These are phyloP conservation scores for Campylomormyrus tamandua DNA, from an alignment of 2,113 vertebrate genomes.

Conservation along the genomic window DNA sequence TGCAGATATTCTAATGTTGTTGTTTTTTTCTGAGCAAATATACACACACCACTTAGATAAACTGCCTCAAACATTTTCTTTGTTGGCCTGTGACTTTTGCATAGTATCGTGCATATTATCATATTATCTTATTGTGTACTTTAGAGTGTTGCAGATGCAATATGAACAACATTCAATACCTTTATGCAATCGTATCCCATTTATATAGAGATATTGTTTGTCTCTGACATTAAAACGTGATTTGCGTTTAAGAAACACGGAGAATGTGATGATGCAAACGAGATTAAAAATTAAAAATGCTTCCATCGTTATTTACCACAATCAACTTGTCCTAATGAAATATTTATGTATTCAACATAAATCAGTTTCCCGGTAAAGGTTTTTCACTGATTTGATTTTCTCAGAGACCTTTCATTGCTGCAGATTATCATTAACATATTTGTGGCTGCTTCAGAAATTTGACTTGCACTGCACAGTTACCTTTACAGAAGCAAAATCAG, in stretches of 20 bases:
- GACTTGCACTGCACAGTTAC: background rate
- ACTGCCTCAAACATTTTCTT: background rate
- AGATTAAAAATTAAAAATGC: conserved; percentile 47
- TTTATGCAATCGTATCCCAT: background rate
- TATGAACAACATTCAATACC: background rate
- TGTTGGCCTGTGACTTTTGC: background rate
- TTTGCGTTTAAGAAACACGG: background rate
- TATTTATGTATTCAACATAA: conserved; percentile 38
- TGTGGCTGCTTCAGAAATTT: conserved; percentile 5
- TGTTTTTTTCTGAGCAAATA: background rate
- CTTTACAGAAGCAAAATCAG: background rate
- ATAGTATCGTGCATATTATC: background rate
- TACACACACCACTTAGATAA: background rate
- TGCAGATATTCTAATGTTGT: background rate
- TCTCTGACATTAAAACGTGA: background rate
- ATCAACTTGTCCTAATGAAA: conserved; percentile 49
- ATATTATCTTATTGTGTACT: background rate
- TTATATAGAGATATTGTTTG: background rate
- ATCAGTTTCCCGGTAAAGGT: conserved; percentile 20
- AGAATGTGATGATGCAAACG: conserved; percentile 47
- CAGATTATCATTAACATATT: conserved; percentile 12
- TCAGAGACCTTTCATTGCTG: background rate
- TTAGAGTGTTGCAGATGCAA: background rate
- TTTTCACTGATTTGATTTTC: background rate
- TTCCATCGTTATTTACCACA: conserved; percentile 49